Conservation (phyloP, 2,113 vertebrate genomes). For the Nothocercus nigrocapillus region DNA sequence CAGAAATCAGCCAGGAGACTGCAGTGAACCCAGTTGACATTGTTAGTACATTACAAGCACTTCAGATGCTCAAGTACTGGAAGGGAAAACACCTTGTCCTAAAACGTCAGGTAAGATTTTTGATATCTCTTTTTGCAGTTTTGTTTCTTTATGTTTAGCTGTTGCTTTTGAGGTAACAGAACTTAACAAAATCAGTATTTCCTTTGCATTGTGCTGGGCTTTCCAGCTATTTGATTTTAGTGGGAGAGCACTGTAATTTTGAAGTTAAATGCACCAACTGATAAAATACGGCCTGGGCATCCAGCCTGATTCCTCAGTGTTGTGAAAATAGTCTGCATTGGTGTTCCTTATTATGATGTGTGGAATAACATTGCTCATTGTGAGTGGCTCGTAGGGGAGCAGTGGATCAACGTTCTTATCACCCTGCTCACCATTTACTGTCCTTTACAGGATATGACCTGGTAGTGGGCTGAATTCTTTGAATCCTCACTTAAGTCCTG, state of each 20-base stretch:
- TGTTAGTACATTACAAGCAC: constrained; percentile 96
- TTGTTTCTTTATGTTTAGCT: neutral
- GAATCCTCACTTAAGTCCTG: too few species aligned
- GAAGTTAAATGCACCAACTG: too few species aligned
- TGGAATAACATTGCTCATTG: rapidly evolving
- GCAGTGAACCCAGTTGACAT: constrained; percentile 98
- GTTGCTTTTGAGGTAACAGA: neutral
- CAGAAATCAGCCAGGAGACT: constrained; percentile 99
- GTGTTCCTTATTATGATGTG: neutral
- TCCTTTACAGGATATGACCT: neutral
- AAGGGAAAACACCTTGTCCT: constrained; percentile 97
- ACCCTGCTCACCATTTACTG: rapidly evolving
- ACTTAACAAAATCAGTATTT: neutral
- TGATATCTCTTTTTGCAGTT: neutral
- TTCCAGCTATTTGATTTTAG: neutral
- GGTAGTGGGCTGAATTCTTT: neutral
- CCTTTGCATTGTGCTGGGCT: neutral
- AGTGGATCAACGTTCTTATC: neutral
- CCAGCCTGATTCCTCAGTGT: neutral
- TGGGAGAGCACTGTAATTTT: neutral
- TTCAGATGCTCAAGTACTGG: constrained; percentile 99
- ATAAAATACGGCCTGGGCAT: rapidly evolving
- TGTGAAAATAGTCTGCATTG: too few species aligned
- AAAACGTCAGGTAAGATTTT: constrained; percentile 90
- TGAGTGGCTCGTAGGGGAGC: neutral